These are phyloP conservation scores for Poeciliopsis occidentalis DNA, from an alignment of 2,113 vertebrate species.

Conservation along the genomic window DNA sequence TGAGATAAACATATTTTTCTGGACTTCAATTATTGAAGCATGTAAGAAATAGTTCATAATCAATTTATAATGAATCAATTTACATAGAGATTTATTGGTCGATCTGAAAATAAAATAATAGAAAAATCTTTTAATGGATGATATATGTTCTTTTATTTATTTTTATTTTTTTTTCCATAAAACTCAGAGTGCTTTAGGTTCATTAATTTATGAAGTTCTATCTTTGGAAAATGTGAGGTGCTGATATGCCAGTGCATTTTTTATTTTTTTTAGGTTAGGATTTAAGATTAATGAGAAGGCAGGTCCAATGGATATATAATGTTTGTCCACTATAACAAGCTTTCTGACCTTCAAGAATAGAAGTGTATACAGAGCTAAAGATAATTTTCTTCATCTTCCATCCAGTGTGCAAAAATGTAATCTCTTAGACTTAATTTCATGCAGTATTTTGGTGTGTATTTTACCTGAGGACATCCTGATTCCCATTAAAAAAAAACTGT, in stretches of 20 bases:
- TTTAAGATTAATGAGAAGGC: constrained; percentile 57
- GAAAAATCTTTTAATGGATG: too few species aligned
- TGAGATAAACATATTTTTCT: too few species aligned
- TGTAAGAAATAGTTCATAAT: too few species aligned
- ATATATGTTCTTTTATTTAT: not conserved
- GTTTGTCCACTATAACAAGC: constrained; percentile 68
- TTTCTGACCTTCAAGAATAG: constrained; percentile 69
- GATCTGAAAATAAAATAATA: too few species aligned
- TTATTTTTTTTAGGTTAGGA: constrained; percentile 21
- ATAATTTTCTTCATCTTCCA: constrained; percentile 29
- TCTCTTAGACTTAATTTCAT: constrained; percentile 47
- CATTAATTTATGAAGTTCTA: constrained; percentile 21
- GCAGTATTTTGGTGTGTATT: constrained; percentile 49
- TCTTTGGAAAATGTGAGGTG: constrained; percentile 8
- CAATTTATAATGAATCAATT: too few species aligned
- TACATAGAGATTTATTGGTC: too few species aligned
- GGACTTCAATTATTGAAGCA: too few species aligned
- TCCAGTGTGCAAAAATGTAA: constrained; percentile 22
- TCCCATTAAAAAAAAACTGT: constrained; percentile 67
- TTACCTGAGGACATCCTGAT: constrained; percentile 58
- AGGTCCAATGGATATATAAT: constrained; percentile 31
- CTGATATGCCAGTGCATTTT: constrained; percentile 13
- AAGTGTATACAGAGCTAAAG: constrained; percentile 21
- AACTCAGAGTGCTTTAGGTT: too few species aligned
- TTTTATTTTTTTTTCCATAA: constrained; percentile 21